Evolutionary conservation across 37 sponge, comb jelly and placozoan species (phyloP), one percentile per base, ranked within the genome.

Genomic region (Halichondria panicea): DNA sequence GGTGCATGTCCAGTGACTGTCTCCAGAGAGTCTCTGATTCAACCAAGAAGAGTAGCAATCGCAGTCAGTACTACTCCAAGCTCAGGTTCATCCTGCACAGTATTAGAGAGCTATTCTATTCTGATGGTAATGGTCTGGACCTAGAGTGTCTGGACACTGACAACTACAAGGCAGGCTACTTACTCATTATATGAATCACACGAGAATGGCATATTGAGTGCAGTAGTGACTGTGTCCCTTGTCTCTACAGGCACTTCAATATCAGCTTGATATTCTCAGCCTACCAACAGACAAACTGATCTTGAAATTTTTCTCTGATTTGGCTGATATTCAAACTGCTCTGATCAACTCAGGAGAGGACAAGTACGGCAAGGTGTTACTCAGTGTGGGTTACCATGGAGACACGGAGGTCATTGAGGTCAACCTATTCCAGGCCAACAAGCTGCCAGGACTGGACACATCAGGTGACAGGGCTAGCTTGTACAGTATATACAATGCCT

Each of bases 81-180:
- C 62, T 85, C 35, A 15, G 48, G 11, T 4, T 6, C 9, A 55
- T 60, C 11, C 50, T 77, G 41, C 27, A 31, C 30, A 65, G 12
- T 4, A 15, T 85, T 22, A 54, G 43, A 4, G 72, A 71, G 39
- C 84, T 80, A 77, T 90, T 81, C 72, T 25, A 84, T 43, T 60
- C 52, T 27, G 85, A 30, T 21, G 90, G 90, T 15, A 43, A 76
- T 27, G 90, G 90, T n/a, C 55, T 90, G 62, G 22, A 41, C 21
- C 43, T 34, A 8, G 54, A 8, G 0, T 46, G 46, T 0, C 45
- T 90, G 71, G 55, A 80, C 21, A 59, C 63, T 5, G 70, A 76
- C 3, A n/a, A 43, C 13, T 89, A 79, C 48, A 48, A 41, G 68
- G 88, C 81, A 24, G 0, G 53, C 2, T 0, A 53, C 1, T 25